These are phyloP conservation scores for Solenodon paradoxus DNA, from an alignment of 2,113 vertebrate species.

Conservation along the genomic window DNA sequence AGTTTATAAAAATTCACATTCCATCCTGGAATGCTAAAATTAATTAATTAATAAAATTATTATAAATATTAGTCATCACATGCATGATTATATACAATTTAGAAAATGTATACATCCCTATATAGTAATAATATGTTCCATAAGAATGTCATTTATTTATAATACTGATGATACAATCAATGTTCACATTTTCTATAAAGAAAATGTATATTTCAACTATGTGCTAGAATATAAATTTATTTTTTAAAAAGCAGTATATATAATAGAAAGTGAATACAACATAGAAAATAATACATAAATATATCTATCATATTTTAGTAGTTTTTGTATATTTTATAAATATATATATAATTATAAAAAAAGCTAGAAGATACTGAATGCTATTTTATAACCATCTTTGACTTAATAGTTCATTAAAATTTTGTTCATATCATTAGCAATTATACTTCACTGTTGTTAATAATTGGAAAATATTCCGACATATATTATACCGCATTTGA, in stretches of 20 bases:
- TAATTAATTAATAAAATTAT: neutral
- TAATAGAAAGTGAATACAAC: neutral
- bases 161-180: neutral
- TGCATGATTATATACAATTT: neutral
- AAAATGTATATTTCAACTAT: neutral
- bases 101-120: neutral
- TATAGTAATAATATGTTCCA: neutral
- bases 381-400: neutral
- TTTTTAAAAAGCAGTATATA: neutral
- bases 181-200: neutral
- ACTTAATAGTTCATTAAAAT: neutral
- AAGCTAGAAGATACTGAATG: neutral
- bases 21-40: neutral
- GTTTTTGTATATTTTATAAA: neutral
- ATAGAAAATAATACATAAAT: neutral
- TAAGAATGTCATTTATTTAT: neutral
- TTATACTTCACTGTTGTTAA: neutral
- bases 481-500: neutral
- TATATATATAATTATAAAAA: neutral
- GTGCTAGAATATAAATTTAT: neutral
- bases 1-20: neutral
- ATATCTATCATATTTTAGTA: neutral
- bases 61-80: neutral
- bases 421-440: neutral
- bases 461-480: neutral